Base-by-base conservation (phyloP, 2,888 invertebrate genomes). In the Pristionchus arcanus region DNA sequence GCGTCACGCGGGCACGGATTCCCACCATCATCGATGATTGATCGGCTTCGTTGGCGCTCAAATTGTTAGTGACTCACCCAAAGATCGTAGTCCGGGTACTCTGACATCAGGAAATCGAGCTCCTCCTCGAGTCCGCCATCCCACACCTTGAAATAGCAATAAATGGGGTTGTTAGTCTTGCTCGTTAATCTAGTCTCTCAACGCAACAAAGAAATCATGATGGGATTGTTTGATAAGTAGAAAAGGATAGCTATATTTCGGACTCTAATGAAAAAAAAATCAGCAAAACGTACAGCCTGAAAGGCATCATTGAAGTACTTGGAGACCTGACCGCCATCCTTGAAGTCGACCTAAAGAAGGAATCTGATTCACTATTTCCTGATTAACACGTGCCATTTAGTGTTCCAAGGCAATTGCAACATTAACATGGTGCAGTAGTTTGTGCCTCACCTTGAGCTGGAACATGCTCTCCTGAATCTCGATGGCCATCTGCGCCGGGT, bases 291-390 rank as follows among this genome's bases (percentile, higher is more conserved):
- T 13, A 63, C 59, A 63, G 21, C 25, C 31, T 7, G 4, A 55
- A 84, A 87, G 25, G 66, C 87, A 31, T 87, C 74, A 28, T 71
- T 87, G 49, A 68, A 87, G 53, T 87, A 87, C 42, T 63, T 68
- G 9, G 87, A 87, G 4, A 87, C 87, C 25, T 49, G 49, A 0
- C 87, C 87, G 7, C 87, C 87, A 19, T 68, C 68, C 16, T 34
- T 31, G 87, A 87, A 87, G 21, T 66, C 55, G 28, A 74, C 74
- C 87, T 87, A 53, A 74, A 49, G 9, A n/a, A 87, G 11, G 16
- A 5, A 68, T 2, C 68, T 68, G 7, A n/a, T n/a, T n/a, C n/a
- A n/a, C n/a, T n/a, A n/a, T n/a, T n/a, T n/a, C n/a, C n/a, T n/a
- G n/a, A n/a, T n/a, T n/a, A n/a, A n/a, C n/a, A n/a, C n/a, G n/a